Base-by-base conservation (phyloP, 2,797 vertebrate species). In the Sebastolobus alascanus region DNA sequence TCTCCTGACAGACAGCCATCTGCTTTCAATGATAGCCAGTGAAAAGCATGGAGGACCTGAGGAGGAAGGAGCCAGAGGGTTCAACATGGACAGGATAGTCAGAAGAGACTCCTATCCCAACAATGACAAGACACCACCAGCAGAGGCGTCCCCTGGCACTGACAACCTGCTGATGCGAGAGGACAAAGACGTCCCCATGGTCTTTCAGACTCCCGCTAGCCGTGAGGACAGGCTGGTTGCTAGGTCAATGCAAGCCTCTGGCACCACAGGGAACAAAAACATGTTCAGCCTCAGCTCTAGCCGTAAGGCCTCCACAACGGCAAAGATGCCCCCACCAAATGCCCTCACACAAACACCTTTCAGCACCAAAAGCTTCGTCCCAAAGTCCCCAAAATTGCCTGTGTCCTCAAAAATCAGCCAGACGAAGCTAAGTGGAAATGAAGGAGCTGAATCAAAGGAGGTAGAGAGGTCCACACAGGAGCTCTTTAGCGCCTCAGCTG, bases 21-120 rank as follows among this genome's bases (percentile, higher is more conserved):
- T 98, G 74, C 96, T 98, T 2, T 96, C 97, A 0, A 93, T 99
- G 64, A 96, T 99, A 35, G 80, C 96, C 68, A 94, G 94, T 0
- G 94, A 97, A 69, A 95, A 97, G 8, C 75, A 56, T 1, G 80
- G 67, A 8, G 79, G 29, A 69, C 20, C 74, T 0, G 87, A 94
- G 5, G 94, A 92, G 14, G 92, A 94, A 1, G 56, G 70, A 46
- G 0, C 60, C 2, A 71, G 33, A 55, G 70, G 25, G 3, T 60
- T 77, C 77, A 60, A 65, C 60, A 3, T 22, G 0, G 94, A 96
- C 18, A 87, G 52, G 5, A 12, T 27, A 0, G 10, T 81, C 50
- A 90, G 93, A 29, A 88, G 87, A 59, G 92, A 94, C 63, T 94
- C 94, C 58, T 92, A 90, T 67, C 93, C 93, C 4, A 85, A 83